Evolutionary conservation across 1,140 invertebrate genomes (phyloP).

Genomic region (Philaenus spumarius): DNA sequence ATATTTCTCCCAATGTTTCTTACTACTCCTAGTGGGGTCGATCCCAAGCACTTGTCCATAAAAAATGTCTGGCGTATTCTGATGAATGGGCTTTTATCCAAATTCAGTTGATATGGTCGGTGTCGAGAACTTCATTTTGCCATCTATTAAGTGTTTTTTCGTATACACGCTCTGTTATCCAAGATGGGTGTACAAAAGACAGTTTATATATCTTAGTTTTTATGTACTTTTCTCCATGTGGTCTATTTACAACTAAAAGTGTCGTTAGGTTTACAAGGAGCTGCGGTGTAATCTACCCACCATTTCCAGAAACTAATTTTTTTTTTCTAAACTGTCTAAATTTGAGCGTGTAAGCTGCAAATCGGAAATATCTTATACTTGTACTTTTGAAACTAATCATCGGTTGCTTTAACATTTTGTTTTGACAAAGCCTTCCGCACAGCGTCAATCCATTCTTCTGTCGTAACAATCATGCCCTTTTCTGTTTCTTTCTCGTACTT

Average conservation of each 20-base stretch:
- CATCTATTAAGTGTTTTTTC: constrained; percentile 52
- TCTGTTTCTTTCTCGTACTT: constrained; percentile 71
- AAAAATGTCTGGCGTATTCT: no score
- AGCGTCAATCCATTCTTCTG: constrained; percentile 66
- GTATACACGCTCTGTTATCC: constrained; percentile 72
- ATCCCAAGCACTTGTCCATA: no score
- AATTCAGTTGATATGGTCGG: constrained; percentile 37
- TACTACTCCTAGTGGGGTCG: no score
- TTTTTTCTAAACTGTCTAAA: constrained; percentile 56
- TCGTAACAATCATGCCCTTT: constrained; percentile 64
- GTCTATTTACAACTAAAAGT: constrained; percentile 44
- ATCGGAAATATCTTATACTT: constrained; percentile 75
- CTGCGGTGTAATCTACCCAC: constrained; percentile 37
- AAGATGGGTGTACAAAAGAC: constrained; percentile 60
- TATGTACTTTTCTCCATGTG: constrained; percentile 72
- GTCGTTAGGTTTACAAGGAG: constrained; percentile 47
- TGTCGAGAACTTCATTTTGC: constrained; percentile 47
- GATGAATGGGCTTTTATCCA: no score
- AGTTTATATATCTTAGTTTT: constrained; percentile 68
- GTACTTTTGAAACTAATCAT: constrained; percentile 55
- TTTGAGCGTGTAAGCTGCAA: constrained; percentile 73
- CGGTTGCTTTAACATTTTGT: constrained; percentile 53
- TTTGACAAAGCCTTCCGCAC: constrained; percentile 66
- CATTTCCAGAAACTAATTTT: constrained; percentile 62
- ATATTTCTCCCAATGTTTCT: no score